Conservation (phyloP, 2,113 vertebrate genomes). For the Alaudala cheleensis region DNA sequence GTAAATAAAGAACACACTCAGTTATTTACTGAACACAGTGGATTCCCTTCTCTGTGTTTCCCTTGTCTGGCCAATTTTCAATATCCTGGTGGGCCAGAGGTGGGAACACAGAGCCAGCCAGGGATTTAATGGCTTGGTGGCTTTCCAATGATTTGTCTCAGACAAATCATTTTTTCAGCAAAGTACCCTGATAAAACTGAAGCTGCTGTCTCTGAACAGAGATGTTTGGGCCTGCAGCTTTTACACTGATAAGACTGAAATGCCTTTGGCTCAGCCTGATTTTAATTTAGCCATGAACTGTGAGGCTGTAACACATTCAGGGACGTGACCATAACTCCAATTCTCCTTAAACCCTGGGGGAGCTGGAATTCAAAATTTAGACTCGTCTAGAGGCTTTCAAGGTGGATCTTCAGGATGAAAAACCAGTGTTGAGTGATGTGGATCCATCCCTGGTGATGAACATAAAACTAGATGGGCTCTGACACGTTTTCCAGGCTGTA, state of each 20-base stretch:
- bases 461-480: background rate
- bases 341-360: background rate
- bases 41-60: no score
- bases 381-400: background rate
- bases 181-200: conserved; percentile 6
- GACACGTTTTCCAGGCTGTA: background rate
- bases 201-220: conserved; percentile 21
- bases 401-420: background rate
- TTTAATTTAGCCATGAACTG: background rate
- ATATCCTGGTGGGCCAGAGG: background rate
- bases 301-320: background rate
- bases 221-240: background rate
- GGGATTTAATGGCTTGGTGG: background rate
- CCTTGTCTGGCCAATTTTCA: background rate
- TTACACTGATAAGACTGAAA: background rate
- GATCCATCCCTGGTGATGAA: background rate
- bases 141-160: background rate
- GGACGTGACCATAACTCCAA: background rate
- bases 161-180: conserved; percentile 7
- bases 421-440: background rate
- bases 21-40: background rate
- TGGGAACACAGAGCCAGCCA: background rate
- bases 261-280: background rate
- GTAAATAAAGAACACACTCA: background rate
- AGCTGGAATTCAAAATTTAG: background rate